Base-by-base conservation (phyloP, 2,888 invertebrate species). In the Luperina nickerlii region DNA sequence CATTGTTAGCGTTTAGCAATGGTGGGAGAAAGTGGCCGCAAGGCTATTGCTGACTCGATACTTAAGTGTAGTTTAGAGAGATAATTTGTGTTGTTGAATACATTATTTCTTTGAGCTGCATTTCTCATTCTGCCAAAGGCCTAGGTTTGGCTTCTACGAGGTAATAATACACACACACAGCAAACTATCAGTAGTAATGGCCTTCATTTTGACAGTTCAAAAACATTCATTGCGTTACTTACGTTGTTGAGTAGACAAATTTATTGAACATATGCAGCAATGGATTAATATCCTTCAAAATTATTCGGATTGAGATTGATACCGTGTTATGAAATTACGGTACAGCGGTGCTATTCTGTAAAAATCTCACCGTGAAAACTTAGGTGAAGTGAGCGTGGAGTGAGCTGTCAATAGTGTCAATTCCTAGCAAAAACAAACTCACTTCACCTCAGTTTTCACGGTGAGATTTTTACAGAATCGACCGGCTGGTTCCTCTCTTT, bases 21-120 rank as follows among this genome's bases (percentile, higher is more conserved):
- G 42, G 11, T 27, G 24, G 63, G 38, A 82, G 85, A 82, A 82
- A 82, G 80, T 65, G 51, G 24, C 38, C 24, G 60, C 45, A 54
- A 78, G 51, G 24, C 18, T 66, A 48, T 32, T 60, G 27, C 57
- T 24, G 18, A 18, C 15, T 32, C 2, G 24, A 62, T 62, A n/a
- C 27, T 38, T 45, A 68, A 51, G 18, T 67, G 60, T 8, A 51
- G 38, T 78, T 70, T 54, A 60, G n/a, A 62, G 27, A 15, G 20
- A 32, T 45, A 18, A 45, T 38, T 57, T 72, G 24, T 72, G 32
- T 54, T 27, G 45, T 57, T 80, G 15, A 65, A 45, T 8, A 11
- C 20, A 24, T 32, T 77, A n/a, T n/a, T 4, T 54, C n/a, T 32
- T 18, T 1, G 7, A 51, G 8, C 8, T 32, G 42, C n/a, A 24